Evolutionary conservation across 1,140 invertebrate species (phyloP), one percentile per base, ranked within the genome.

Genomic region (Caenorhabditis latens): DNA sequence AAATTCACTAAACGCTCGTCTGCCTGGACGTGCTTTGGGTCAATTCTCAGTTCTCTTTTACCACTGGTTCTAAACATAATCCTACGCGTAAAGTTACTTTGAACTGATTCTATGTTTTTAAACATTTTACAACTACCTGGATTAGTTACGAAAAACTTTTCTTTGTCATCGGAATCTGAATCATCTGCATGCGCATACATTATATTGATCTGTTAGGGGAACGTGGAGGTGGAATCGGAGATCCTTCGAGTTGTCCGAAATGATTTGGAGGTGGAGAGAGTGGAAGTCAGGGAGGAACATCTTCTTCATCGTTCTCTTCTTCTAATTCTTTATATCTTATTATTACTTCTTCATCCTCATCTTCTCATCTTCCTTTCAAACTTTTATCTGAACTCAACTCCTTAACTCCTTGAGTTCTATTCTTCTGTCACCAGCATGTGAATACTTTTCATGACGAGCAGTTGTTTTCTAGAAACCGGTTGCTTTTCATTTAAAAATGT

Each of bases 101-200:
- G 46, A 21, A n/a, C n/a, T n/a, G n/a, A n/a, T n/a, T n/a, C n/a
- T n/a, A n/a, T n/a, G n/a, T n/a, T n/a, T n/a, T n/a, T n/a, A n/a
- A n/a, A n/a, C n/a, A n/a, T n/a, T n/a, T n/a, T n/a, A n/a, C n/a
- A n/a, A n/a, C n/a, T n/a, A n/a, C n/a, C n/a, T n/a, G n/a, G n/a
- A n/a, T n/a, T n/a, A n/a, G n/a, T n/a, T n/a, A n/a, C n/a, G n/a
- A n/a, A n/a, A n/a, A n/a, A n/a, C n/a, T 1, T 79, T 24, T 50
- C 71, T 50, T 79, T 46, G n/a, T 79, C 71, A 50, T 79, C 46
- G 4, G 71, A 79, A 50, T 79, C 71, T 19, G 71, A 79, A 79
- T 79, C 71, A 79, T 79, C 71, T 50, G 71, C 71, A 79, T 79
- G 50, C 9, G 71, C 71, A 53, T 79, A 79, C 71, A 79, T 79